phyloP scores from a whole-genome alignment of 2,113 vertebrate genomes.

The Egretta garzetta region DNA sequence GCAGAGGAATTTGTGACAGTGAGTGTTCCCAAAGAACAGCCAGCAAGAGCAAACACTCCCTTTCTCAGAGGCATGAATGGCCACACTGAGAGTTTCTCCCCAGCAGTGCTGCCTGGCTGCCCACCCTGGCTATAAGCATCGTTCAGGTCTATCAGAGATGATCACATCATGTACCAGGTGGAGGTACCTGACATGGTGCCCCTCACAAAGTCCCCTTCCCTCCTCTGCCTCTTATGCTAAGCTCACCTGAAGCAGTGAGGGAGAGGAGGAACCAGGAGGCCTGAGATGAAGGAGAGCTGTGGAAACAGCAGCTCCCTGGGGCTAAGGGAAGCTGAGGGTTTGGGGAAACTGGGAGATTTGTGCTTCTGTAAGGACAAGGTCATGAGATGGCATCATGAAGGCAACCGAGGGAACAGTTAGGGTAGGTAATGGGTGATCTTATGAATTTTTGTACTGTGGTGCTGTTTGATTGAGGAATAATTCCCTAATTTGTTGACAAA shows the following conservation, averaged over 20 bases:
- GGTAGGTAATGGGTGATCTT: not conserved
- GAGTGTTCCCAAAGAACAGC: not conserved
- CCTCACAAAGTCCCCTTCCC: not conserved
- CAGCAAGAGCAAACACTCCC: not conserved
- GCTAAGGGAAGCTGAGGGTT: not conserved
- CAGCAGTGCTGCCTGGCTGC: not conserved
- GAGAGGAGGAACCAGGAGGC: not conserved
- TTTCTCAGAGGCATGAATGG: not conserved
- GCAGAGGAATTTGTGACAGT: not conserved
- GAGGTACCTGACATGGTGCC: not conserved
- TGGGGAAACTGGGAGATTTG: not conserved
- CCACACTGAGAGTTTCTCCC: not conserved
- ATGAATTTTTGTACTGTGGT: not conserved
- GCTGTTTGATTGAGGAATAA: not conserved
- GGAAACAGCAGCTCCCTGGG: not conserved
- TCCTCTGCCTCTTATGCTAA: not conserved
- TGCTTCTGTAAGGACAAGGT: not conserved
- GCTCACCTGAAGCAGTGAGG: not conserved
- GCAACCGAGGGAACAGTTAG: not conserved
- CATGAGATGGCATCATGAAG: not conserved
- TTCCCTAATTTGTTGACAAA: not conserved
- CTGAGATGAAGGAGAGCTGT: not conserved
- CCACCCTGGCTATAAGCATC: not conserved
- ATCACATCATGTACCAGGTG: not conserved
- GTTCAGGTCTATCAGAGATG: not conserved